phyloP scores from a whole-genome alignment of 1,140 invertebrate genomes.

The Oreohelix idahoensis region DNA sequence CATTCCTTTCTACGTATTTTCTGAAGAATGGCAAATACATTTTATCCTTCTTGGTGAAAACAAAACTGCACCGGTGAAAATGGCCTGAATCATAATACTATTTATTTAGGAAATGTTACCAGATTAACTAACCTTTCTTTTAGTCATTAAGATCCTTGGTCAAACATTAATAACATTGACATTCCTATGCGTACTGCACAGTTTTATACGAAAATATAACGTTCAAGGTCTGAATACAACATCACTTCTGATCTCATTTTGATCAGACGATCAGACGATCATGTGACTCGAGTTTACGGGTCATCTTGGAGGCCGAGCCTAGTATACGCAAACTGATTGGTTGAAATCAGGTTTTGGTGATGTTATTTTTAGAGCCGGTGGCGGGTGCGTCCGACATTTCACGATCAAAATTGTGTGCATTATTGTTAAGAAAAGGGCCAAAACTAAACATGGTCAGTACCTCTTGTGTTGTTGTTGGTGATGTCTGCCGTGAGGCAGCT shows the following conservation, averaged over 20 bases:
- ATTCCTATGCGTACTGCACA: neutral
- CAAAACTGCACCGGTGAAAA: neutral
- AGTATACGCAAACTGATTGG: constrained; percentile 41
- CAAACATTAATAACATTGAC: neutral
- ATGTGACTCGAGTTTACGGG: constrained; percentile 22
- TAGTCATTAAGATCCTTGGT: neutral
- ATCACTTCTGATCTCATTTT: neutral
- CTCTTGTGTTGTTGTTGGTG: no score
- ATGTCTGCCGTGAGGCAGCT: no score
- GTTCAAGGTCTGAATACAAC: neutral
- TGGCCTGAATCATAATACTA: neutral
- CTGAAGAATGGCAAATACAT: no score
- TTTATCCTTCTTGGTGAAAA: no score
- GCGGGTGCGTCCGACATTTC: neutral
- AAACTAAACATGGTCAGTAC: neutral
- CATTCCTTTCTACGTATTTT: no score
- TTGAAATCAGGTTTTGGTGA: constrained; percentile 40
- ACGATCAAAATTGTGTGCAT: neutral
- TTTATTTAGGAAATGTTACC: no score
- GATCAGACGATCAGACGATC: constrained; percentile 47
- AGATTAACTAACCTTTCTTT: neutral
- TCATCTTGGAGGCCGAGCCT: constrained; percentile 26
- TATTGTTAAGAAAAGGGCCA: neutral
- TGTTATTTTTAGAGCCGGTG: constrained; percentile 14
- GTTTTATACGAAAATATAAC: neutral